Evolutionary conservation across 2,797 vertebrate genomes (phyloP).

Genomic region (Lacerta bilineata): DNA sequence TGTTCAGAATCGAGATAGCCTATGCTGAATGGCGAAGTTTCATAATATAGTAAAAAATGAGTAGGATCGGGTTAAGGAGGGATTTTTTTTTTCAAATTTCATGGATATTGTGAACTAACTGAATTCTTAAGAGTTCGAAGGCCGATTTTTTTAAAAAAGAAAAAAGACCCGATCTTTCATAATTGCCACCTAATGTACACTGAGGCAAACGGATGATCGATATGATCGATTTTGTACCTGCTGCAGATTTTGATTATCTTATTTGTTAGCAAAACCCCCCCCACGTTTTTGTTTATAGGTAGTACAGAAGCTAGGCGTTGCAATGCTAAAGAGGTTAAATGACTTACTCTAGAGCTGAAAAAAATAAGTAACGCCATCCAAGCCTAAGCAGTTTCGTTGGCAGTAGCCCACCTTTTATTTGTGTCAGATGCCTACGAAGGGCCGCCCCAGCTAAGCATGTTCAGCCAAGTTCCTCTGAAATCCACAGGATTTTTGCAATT

Average conservation of each 20-base stretch:
- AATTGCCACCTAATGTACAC: background rate
- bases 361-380: background rate
- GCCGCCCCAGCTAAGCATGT: background rate
- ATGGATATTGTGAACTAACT: background rate
- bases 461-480: background rate
- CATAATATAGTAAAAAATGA: background rate
- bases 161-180: background rate
- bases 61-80: background rate
- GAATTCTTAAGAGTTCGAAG: background rate
- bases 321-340: background rate
- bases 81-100: background rate
- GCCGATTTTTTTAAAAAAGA: background rate
- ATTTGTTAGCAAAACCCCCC: background rate
- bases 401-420: background rate
- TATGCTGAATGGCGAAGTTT: background rate
- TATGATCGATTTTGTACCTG: background rate
- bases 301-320: background rate
- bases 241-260: background rate
- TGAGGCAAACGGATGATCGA: background rate
- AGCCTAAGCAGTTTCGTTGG: too few species aligned
- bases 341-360: background rate
- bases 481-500: background rate
- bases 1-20: background rate
- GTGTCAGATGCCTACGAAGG: too few species aligned
- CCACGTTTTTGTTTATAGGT: background rate